These are phyloP conservation scores for Magallana gigas DNA, from an alignment of 1,140 invertebrate species.

Conservation along the genomic window DNA sequence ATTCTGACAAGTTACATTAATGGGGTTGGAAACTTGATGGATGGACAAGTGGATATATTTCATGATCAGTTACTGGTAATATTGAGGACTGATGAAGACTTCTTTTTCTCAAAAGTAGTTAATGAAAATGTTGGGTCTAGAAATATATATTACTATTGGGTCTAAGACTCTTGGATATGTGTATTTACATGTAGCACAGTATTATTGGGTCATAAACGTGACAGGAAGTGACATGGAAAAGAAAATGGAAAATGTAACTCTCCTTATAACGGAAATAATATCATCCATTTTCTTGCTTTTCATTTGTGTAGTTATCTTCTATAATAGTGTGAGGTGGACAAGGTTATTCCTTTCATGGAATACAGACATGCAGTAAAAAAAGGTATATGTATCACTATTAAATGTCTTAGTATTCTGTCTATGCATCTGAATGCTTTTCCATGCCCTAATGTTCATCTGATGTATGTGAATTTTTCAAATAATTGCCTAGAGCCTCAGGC, in stretches of 20 bases:
- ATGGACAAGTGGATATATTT: not conserved
- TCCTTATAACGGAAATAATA: not conserved
- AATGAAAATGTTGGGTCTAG: not conserved
- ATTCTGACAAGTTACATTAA: not conserved
- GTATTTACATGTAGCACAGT: not conserved
- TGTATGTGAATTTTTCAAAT: not conserved
- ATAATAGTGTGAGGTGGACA: not conserved
- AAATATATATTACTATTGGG: not conserved
- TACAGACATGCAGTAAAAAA: slow-evolving; percentile 3
- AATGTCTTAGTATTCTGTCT: not conserved
- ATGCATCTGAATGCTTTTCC: not conserved
- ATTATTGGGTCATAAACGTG: not conserved
- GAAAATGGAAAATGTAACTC: not conserved
- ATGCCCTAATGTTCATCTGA: not conserved
- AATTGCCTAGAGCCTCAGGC: not conserved
- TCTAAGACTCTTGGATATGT: slow-evolving; percentile 1
- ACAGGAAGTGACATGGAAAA: not conserved
- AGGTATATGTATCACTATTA: not conserved
- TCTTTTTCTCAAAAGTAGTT: not conserved
- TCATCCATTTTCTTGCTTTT: not conserved
- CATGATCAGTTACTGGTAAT: not conserved
- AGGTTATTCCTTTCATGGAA: slow-evolving; percentile 4
- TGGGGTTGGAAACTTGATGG: not conserved
- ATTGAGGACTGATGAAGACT: not conserved
- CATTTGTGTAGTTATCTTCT: slow-evolving; percentile 8